Percentiles rank a stretch among this genome's conserved stretches.
Evolutionary conservation across 2,113 vertebrate species (phyloP).

Genomic region (Willisornis vidua): DNA sequence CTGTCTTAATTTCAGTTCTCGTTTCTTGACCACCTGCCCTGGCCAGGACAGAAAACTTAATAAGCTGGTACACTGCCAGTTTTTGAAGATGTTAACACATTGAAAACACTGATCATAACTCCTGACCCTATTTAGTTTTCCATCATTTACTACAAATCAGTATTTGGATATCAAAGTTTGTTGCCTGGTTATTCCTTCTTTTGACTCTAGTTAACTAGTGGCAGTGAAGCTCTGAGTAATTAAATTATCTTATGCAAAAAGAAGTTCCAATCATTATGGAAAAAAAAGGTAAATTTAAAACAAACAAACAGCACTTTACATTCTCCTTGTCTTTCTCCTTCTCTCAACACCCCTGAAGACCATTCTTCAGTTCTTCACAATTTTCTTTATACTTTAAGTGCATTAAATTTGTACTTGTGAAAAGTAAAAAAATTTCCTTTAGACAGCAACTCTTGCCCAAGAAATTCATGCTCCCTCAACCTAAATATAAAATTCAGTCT

Average conservation of each 20-base stretch:
- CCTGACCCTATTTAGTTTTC: neutral
- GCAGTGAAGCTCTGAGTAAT: neutral
- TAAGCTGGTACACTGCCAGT: neutral
- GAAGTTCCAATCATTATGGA: neutral
- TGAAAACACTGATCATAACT: neutral
- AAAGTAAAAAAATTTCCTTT: neutral
- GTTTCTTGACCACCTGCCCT: neutral
- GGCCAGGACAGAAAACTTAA: neutral
- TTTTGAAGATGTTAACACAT: neutral
- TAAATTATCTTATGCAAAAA: neutral
- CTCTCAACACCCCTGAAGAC: neutral
- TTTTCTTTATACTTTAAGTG: neutral
- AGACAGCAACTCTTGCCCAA: neutral
- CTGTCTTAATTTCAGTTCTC: neutral
- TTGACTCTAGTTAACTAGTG: neutral
- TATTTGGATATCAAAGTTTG: neutral
- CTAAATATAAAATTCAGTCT: conserved; percentile 4
- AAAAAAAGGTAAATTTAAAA: neutral
- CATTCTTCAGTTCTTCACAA: neutral
- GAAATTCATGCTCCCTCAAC: neutral
- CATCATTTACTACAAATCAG: neutral
- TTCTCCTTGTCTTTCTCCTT: neutral
- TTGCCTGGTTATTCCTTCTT: neutral
- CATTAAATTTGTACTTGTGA: neutral
- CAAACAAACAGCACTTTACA: neutral